A percentile compares a stretch with the other conserved stretches of the same genome.
Conservation (phyloP, 2,113 vertebrate genomes). For the Podiceps cristatus region DNA sequence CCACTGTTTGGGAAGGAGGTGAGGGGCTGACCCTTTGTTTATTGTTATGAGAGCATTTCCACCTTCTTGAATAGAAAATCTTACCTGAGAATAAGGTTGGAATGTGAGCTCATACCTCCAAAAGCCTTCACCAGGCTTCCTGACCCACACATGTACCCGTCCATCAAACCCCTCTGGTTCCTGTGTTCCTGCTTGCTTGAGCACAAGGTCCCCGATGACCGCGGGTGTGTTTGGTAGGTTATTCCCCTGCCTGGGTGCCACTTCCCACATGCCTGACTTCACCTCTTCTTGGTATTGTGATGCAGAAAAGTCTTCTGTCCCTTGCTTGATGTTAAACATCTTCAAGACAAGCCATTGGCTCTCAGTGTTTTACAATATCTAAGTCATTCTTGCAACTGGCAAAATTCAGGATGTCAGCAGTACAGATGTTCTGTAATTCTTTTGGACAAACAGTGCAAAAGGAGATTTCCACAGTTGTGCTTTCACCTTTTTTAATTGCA, state of each 20-base stretch:
- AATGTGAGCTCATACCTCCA: background rate
- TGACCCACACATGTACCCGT: fast-evolving
- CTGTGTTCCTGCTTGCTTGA: background rate
- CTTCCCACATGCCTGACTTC: background rate
- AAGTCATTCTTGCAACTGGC: background rate
- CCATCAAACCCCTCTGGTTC: background rate
- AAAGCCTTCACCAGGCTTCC: background rate
- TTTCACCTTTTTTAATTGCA: background rate
- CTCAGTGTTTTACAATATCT: background rate
- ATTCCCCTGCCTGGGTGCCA: background rate
- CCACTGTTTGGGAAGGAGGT: background rate
- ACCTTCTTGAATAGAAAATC: background rate
- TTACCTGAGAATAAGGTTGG: background rate
- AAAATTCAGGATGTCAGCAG: background rate
- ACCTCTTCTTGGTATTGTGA: background rate
- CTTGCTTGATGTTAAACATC: background rate
- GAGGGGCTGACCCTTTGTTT: background rate
- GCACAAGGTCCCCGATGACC: fast-evolving
- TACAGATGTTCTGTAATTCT: background rate
- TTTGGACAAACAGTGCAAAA: background rate
- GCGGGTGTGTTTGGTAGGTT: background rate
- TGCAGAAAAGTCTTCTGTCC: background rate
- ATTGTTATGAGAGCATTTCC: background rate
- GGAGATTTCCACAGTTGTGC: background rate
- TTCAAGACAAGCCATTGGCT: background rate